Evolutionary conservation across 2,888 invertebrate species (phyloP).

Genomic region (Drosophila emarginata): DNA sequence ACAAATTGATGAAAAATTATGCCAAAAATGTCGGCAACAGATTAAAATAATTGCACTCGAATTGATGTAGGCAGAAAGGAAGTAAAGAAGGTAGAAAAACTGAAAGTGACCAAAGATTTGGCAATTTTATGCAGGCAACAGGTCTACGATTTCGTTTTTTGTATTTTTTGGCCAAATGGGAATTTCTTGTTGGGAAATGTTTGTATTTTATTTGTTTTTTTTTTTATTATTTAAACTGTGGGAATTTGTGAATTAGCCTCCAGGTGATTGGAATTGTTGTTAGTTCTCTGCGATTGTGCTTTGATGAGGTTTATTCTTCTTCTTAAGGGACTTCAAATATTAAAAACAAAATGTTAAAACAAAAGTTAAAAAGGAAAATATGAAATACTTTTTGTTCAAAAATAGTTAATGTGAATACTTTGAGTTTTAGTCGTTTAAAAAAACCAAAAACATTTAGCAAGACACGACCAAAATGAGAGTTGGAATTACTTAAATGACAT

Average conservation of each 20-base stretch:
- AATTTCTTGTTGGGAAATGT: conserved; percentile 48
- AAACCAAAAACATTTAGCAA: no score
- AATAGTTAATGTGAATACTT: neutral
- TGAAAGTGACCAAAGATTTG: conserved; percentile 28
- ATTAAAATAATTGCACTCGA: conserved; percentile 66
- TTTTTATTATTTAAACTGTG: conserved; percentile 53
- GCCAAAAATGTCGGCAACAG: conserved; percentile 67
- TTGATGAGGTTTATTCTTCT: conserved; percentile 29
- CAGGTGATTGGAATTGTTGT: conserved; percentile 49
- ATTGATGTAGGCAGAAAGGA: conserved; percentile 10
- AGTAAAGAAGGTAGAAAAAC: conserved; percentile 4
- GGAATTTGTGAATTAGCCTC: conserved; percentile 65
- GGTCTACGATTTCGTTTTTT: conserved; percentile 16
- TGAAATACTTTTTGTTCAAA: neutral
- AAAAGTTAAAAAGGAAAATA: neutral
- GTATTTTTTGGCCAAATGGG: conserved; percentile 41
- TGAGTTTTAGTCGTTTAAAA: no score
- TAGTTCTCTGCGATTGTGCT: conserved; percentile 14
- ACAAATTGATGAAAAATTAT: conserved; percentile 68
- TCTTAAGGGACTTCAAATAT: neutral
- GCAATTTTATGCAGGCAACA: conserved; percentile 40
- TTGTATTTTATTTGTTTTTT: conserved; percentile 30
- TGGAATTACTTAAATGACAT: no score
- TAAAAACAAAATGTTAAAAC: neutral
- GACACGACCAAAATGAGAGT: no score